Evolutionary conservation across 2,888 invertebrate species (phyloP), one percentile per base, ranked within the genome.

Genomic region (Eulithis testata): DNA sequence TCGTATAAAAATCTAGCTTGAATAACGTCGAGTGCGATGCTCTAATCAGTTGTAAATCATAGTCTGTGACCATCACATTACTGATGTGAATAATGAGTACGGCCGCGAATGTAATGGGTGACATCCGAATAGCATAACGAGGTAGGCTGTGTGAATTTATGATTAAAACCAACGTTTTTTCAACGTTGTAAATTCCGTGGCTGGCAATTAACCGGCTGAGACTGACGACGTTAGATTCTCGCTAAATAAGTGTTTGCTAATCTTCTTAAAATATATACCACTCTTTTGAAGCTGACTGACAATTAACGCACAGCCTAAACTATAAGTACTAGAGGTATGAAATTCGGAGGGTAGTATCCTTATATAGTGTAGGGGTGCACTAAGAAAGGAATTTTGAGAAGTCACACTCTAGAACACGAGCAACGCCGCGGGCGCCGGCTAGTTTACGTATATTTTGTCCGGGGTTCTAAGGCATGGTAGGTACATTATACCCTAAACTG

Each of bases 141-240:
- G 52, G 47, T 59, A 67, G 60, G 63, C 50, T 63, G 60, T 66
- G 59, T 57, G 63, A 67, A 44, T 52, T 53, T 60, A 36, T 60
- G 31, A 66, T 56, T 57, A 67, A 56, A 36, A 21, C 49, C 11
- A 45, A 51, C 51, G 52, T 63, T 61, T 40, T 40, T 40, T 40
- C 40, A 40, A 40, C 6, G 43, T 61, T 63, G 21, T 53, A 51
- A 12, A 59, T 21, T 50, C 27, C 6, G 31, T 27, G 12, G 47
- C 14, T 47, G 12, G 14, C 14, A 12, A 21, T 44, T 44, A n/a
- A 44, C n/a, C 47, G 14, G 14, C 21, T 47, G 6, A 21, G 21
- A 49, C 21, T 11, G 4, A 44, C 3, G 44, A 4, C n/a, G 44
- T 44, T 44, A n/a, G n/a, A n/a, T 44, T 44, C 40, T 11, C 11